Base-by-base conservation (phyloP, 2,797 vertebrate genomes). In the Okamejei kenojei region DNA sequence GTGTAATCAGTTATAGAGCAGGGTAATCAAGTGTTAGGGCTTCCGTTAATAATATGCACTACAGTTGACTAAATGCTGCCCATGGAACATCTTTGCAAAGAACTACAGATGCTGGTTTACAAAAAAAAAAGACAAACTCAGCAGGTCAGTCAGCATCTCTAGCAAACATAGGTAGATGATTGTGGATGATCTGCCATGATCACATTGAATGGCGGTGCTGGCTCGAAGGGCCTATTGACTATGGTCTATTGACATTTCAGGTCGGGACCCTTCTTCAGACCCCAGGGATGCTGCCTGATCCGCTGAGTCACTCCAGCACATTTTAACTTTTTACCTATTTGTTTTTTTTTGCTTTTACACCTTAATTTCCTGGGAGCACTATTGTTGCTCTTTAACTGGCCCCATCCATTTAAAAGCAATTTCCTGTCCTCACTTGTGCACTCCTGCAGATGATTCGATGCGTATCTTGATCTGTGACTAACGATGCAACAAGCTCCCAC, bases 381-480 rank as follows among this genome's bases (percentile, higher is more conserved):
- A 17, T n/a, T 7, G 65, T 65, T 17, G 29, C 29, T n/a, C 61
- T 88, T 63, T 65, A 32, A 86, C 61, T 32, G 58, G 61, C 13
- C 58, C 82, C 29, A 63, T 86, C 29, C 13, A 86, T 86, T 63
- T 63, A 32, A 86, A 86, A 15, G 38, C 11, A 86, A 86, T 86
- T 86, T 84, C n/a, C 58, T 15, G 29, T 86, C 32, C 29, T n/a
- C 58, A 86, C 5, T 54, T 63, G 29, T 29, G 11, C n/a, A n/a
- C 58, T 86, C 29, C n/a, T n/a, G n/a, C 82, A 88, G 58, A 32
- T 65, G 6, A 65, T 65, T 65, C 32, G 61, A 88, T 88, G n/a
- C 19, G 29, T n/a, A 88, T 63, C 84, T 88, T n/a, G 29, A 88
- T 32, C n/a, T 65, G 58, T 88, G 84, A 65, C n/a, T 88, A 65